Base-by-base conservation (phyloP, 2,797 vertebrate genomes). In the Otolemur crassicaudatus region DNA sequence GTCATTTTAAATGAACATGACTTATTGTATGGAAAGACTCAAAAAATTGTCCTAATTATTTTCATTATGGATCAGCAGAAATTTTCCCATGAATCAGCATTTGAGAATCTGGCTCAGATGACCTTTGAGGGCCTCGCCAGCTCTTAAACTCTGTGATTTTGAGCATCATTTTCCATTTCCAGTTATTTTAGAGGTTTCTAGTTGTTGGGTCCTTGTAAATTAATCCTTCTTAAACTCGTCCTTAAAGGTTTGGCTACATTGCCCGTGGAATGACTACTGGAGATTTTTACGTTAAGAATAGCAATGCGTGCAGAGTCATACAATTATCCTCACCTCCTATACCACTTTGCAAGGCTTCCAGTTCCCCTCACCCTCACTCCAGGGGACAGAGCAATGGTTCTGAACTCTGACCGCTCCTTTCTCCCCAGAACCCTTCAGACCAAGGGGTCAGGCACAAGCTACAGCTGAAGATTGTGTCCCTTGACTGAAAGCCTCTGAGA, bases 221-320 rank as follows among this genome's bases (percentile, higher is more conserved):
- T 88, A 94, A 94, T 95, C 91, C 69, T 84, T 63, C n/a, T 81
- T 89, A 93, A 89, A 37, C 63, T 82, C 90, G 67, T 82, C 63
- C 43, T 96, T 95, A 83, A 95, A 84, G 46, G 65, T 65, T 96
- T 76, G 63, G 83, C 88, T 88, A 73, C 11, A 12, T 4, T 81
- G 80, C 83, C 20, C 37, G 12, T 63, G 75, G 86, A 83, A 69
- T 88, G 89, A 96, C 81, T 92, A 37, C 22, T 75, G 37, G 29
- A 96, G 92, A 70, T 70, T 79, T 92, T 92, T 87, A 53, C 7
- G 10, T 80, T 87, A 34, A 60, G 92, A 83, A 95, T 29, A 79
- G 43, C 11, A 85, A 70, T 40, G 22, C 2, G 0, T 2, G 25
- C 2, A 2, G 3, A 10, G 80, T 70, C 25, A 10, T 56, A 12